Percentiles rank a stretch among this genome's conserved stretches.
phyloP scores from a whole-genome alignment of 1,140 invertebrate genomes.

The Odontomachus brunneus region DNA sequence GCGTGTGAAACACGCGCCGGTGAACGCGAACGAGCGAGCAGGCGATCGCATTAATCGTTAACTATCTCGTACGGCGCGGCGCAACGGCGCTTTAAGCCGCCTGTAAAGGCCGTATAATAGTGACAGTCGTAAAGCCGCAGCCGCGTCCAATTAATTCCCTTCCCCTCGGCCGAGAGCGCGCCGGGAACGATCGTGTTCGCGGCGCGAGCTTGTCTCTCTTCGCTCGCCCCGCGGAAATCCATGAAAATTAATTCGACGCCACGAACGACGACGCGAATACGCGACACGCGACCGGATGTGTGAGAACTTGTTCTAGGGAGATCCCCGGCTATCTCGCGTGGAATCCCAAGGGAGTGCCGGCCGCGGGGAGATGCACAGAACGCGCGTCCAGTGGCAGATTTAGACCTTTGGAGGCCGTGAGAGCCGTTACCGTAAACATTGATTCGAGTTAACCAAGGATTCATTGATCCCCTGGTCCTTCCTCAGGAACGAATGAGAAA shows the following conservation, averaged over 20 bases:
- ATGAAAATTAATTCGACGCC: conserved; percentile 66
- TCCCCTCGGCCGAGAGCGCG: conserved; percentile 4
- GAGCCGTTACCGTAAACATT: conserved; percentile 14
- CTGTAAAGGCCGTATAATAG: conserved; percentile 65
- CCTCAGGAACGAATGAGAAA: background rate
- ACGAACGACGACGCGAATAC: conserved; percentile 33
- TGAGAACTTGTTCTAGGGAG: conserved; percentile 22
- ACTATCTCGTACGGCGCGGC: conserved; percentile 66
- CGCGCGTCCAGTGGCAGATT: background rate
- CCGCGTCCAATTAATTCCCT: conserved; percentile 71
- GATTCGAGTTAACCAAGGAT: conserved; percentile 1
- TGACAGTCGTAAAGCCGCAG: conserved; percentile 72
- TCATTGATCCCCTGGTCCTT: background rate
- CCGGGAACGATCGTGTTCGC: conserved; percentile 51
- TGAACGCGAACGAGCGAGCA: conserved; percentile 57
- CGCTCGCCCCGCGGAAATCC: conserved; percentile 56
- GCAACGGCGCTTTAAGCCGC: conserved; percentile 54
- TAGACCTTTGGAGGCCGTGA: background rate
- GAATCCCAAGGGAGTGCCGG: background rate
- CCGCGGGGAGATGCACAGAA: conserved; percentile 4
- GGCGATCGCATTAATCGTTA: conserved; percentile 75
- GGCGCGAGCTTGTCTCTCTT: conserved; percentile 6
- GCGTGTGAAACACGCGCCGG: conserved; percentile 73
- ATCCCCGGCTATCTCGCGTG: background rate
- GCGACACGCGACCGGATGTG: conserved; percentile 44